A percentile compares a stretch with the other conserved stretches of the same genome.
phyloP scores from a whole-genome alignment of 2,797 vertebrate species.

The Mus caroli region DNA sequence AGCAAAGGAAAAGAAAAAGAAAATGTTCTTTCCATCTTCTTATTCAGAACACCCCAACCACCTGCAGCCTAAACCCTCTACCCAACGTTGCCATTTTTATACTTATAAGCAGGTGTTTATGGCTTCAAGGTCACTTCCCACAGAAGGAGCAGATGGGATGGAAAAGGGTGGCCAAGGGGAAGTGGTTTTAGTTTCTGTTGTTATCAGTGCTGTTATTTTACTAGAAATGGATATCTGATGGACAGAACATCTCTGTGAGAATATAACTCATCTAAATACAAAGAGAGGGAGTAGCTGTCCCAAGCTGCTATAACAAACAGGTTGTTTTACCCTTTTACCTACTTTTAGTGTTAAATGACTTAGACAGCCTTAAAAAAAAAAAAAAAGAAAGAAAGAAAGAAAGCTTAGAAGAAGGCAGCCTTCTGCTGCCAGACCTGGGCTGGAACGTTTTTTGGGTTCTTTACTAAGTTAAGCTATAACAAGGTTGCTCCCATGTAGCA shows the following conservation, averaged over 20 bases:
- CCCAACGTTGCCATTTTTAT: neutral
- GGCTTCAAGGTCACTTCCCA: slow-evolving; percentile 15
- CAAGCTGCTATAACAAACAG: neutral
- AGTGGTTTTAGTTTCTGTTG: slow-evolving; percentile 14
- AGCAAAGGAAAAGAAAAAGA: slow-evolving; percentile 10
- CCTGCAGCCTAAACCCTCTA: neutral
- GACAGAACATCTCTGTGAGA: neutral
- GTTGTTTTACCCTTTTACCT: neutral
- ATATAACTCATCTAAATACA: neutral
- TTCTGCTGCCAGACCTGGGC: neutral
- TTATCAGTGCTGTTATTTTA: neutral
- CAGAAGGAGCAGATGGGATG: neutral
- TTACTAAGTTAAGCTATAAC: slow-evolving; percentile 39
- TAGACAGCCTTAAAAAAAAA: slow-evolving; percentile 35
- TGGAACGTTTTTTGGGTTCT: slow-evolving; percentile 22
- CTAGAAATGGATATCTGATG: neutral
- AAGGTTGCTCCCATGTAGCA: neutral
- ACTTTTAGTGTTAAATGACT: slow-evolving; percentile 14
- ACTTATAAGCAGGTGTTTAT: neutral
- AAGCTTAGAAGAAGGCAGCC: neutral
- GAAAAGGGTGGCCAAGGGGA: neutral
- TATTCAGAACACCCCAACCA: neutral
- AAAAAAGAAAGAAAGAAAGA: neutral
- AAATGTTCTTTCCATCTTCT: neutral
- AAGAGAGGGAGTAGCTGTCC: neutral